Evolutionary conservation across 2,797 vertebrate species (phyloP).

Genomic region (Hydrocynus forskahlii): DNA sequence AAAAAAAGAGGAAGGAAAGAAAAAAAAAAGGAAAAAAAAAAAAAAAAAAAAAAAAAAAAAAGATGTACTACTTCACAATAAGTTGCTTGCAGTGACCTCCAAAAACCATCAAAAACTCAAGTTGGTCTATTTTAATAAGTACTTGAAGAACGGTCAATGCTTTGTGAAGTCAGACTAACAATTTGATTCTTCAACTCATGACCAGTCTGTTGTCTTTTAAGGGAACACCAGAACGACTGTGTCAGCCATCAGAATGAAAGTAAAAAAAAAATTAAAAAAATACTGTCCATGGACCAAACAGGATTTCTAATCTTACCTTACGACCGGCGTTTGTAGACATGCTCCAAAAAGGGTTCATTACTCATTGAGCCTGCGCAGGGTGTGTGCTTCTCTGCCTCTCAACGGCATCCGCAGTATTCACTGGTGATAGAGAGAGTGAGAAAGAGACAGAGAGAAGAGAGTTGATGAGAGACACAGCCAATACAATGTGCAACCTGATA

Average conservation of each 20-base stretch:
- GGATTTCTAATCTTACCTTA: conserved; percentile 79
- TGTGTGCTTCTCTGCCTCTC: conserved; percentile 61
- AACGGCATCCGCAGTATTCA: conserved; percentile 67
- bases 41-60: too few species aligned
- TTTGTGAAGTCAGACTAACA: background rate
- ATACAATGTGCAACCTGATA: conserved; percentile 53
- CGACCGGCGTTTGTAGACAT: conserved; percentile 92
- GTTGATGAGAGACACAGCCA: conserved; percentile 11
- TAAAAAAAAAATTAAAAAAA: background rate
- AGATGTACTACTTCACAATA: too few species aligned
- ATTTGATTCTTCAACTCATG: too few species aligned
- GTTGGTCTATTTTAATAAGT: background rate
- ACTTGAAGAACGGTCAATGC: background rate
- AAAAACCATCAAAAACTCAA: too few species aligned
- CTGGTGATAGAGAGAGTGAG: conserved; percentile 9
- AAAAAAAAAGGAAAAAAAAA: too few species aligned
- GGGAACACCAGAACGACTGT: too few species aligned
- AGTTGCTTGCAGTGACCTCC: too few species aligned
- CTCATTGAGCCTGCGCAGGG: conserved; percentile 71
- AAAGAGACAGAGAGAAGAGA: conserved; percentile 2
- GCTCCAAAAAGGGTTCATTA: conserved; percentile 99
- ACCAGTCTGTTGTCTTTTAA: too few species aligned
- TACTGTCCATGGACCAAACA: background rate
- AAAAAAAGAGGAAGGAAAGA: too few species aligned
- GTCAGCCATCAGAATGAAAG: too few species aligned